Conservation (phyloP, 2,113 vertebrate species). For the Psettodes erumei region DNA sequence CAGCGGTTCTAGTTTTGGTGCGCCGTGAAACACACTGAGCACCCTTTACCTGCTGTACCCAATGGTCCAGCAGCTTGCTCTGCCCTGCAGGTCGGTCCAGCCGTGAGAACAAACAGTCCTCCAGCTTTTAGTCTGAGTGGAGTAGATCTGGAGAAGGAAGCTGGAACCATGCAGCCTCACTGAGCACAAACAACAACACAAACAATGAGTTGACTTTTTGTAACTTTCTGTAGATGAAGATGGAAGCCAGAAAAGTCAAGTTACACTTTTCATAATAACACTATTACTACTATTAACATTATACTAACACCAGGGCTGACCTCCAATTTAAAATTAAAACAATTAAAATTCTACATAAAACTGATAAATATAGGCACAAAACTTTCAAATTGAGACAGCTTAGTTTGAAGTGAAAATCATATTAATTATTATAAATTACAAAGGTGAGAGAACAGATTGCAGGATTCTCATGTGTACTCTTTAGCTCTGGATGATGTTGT, state of each 20-base stretch:
- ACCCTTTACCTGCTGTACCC: slow-evolving; percentile 69
- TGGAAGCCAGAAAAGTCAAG: not conserved
- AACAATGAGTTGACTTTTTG: not conserved
- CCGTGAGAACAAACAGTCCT: slow-evolving; percentile 60
- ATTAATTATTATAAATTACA: not conserved
- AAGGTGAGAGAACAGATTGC: not conserved
- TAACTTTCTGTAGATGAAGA: not conserved
- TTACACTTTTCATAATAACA: not conserved
- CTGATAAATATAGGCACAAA: not conserved
- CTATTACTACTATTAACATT: not conserved
- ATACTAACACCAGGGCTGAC: not conserved
- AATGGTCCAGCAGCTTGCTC: slow-evolving; percentile 56
- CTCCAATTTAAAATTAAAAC: not conserved
- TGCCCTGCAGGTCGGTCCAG: slow-evolving; percentile 60
- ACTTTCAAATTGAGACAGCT: not conserved
- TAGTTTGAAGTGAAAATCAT: not conserved
- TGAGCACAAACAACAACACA: slow-evolving; percentile 45
- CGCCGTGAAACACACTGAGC: not conserved
- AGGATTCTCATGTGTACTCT: not conserved
- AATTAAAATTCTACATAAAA: too few species aligned
- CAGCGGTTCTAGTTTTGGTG: not conserved
- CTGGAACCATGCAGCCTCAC: slow-evolving; percentile 67
- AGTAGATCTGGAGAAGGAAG: slow-evolving; percentile 76
- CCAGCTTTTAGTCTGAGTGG: slow-evolving; percentile 50
- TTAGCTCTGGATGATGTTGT: not conserved